A percentile compares a stretch with the other conserved stretches of the same genome.
Conservation (phyloP, 2,888 invertebrate genomes). For the Drosophila niveifrons region DNA sequence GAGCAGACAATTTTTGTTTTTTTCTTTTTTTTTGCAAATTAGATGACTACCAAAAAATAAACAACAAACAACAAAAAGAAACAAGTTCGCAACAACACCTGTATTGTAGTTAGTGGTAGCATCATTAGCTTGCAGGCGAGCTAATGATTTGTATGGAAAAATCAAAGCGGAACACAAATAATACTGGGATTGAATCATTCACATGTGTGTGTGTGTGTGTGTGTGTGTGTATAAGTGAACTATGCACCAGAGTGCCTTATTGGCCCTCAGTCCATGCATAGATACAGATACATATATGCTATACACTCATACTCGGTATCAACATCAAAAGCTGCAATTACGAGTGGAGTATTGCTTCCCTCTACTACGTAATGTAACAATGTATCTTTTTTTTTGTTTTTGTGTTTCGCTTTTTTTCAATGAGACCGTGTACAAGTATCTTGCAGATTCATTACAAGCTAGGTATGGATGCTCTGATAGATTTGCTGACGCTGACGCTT, state of each 20-base stretch:
- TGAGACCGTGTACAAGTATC: slow-evolving; percentile 3
- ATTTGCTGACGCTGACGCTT: slow-evolving; percentile 20
- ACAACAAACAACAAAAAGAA: background rate
- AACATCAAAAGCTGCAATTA: slow-evolving; percentile 2
- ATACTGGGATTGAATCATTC: slow-evolving; percentile 24
- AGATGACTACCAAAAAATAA: background rate
- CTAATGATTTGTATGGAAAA: slow-evolving; percentile 23
- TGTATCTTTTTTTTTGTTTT: background rate
- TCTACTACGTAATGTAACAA: slow-evolving; percentile 2
- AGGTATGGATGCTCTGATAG: slow-evolving; percentile 22
- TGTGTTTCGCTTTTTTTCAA: background rate
- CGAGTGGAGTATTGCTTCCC: slow-evolving; percentile 4
- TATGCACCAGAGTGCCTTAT: background rate
- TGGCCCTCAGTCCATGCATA: background rate
- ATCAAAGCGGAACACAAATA: slow-evolving; percentile 5
- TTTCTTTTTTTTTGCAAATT: background rate
- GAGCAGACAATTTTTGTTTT: no score
- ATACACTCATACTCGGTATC: background rate
- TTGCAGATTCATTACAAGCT: slow-evolving; percentile 1
- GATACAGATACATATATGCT: background rate
- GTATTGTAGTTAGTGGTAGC: background rate
- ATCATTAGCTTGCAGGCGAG: slow-evolving; percentile 1
- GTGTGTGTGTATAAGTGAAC: background rate
- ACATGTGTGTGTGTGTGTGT: background rate
- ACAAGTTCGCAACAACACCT: background rate